Conservation (phyloP, 2,797 vertebrate genomes). For the Characodon lateralis region DNA sequence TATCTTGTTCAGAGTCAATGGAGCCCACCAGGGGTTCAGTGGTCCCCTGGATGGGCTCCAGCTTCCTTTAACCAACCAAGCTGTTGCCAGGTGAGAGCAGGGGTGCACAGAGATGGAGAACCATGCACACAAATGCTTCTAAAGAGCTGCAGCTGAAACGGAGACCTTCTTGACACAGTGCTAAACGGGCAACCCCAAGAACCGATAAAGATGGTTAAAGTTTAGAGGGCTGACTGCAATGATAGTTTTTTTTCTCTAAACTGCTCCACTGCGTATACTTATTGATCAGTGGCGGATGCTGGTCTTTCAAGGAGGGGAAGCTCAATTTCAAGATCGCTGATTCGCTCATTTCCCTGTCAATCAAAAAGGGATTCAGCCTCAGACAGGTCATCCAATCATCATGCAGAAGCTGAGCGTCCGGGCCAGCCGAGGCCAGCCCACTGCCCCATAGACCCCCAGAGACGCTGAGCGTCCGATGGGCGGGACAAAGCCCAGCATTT, state of each 20-base stretch:
- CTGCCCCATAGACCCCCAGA: no score
- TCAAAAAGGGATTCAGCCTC: no score
- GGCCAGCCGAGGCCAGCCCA: no score
- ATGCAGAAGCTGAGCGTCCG: no score
- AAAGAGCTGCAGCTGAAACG: neutral
- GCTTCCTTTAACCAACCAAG: neutral
- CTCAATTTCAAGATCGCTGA: no score
- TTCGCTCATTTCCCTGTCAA: no score
- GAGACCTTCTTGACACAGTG: neutral
- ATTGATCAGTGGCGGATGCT: neutral
- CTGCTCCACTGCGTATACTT: neutral
- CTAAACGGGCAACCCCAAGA: neutral
- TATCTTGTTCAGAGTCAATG: slow-evolving; percentile 2
- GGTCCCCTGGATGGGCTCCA: neutral
- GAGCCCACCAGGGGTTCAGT: neutral
- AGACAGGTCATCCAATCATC: no score
- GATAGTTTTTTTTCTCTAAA: slow-evolving; percentile 1
- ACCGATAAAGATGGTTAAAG: neutral
- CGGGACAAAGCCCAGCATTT: no score
- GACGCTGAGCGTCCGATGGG: no score
- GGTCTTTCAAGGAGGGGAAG: no score
- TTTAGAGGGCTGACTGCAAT: neutral
- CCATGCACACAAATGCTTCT: slow-evolving; percentile 3
- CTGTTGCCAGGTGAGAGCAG: neutral
- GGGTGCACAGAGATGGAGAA: neutral